Evolutionary conservation across 2,797 vertebrate species (phyloP).

Genomic region (Sebastes alutus): DNA sequence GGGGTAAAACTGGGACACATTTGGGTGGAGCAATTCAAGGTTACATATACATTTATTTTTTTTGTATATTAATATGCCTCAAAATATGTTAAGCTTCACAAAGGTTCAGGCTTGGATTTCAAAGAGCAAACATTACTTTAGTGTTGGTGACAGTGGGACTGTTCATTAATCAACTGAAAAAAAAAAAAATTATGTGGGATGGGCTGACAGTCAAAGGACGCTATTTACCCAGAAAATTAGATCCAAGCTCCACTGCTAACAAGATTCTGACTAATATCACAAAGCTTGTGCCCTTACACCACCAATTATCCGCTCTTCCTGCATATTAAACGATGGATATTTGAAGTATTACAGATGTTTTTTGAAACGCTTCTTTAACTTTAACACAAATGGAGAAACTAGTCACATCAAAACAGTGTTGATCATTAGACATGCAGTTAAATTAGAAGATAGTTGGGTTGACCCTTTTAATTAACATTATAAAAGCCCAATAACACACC

Average conservation of each 20-base stretch:
- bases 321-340: neutral
- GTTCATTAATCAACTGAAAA: neutral
- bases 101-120: neutral
- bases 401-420: neutral
- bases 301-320: neutral
- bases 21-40: neutral
- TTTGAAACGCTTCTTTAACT: neutral
- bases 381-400: neutral
- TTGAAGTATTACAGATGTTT: neutral
- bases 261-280: neutral
- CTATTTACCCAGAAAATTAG: neutral
- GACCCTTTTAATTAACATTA: constrained; percentile 24
- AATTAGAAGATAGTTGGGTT: neutral
- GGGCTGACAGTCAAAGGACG: neutral
- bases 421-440: constrained; percentile 1
- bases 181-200: neutral
- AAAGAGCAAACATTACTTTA: neutral
- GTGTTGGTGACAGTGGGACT: too few species aligned
- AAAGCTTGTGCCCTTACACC: neutral
- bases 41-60: neutral
- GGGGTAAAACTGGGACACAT: neutral
- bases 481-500: constrained; percentile 16
- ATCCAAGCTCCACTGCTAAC: neutral
- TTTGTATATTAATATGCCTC: neutral
- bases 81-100: neutral